Evolutionary conservation across 2,888 invertebrate genomes (phyloP), one percentile per base, ranked within the genome.

Genomic region (Branchellion lobata): DNA sequence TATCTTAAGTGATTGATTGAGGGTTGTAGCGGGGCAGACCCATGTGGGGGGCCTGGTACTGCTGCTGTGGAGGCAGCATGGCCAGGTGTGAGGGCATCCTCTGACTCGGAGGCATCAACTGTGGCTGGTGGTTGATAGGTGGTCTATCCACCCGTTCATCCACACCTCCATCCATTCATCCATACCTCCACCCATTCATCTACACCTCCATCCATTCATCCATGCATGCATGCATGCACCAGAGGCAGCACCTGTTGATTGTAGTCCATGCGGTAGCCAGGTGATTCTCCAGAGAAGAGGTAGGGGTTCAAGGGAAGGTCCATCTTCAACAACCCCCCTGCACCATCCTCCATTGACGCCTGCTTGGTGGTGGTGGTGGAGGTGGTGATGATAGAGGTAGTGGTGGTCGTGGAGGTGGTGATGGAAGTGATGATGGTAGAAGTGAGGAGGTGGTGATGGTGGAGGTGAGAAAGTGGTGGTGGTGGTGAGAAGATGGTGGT

Each of bases 31-130:
- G n/a, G n/a, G n/a, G n/a, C 40, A 27, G 36, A 78, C 68, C 51
- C 27, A 78, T 83, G 86, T 84, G 83, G 86, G 92, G 91, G 79
- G 61, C 3, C 61, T 91, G 88, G 85, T 92, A 93, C 85, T 94
- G 93, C 82, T 93, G 91, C 85, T 92, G 91, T 87, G 91, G 86
- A 40, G 91, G 86, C 61, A 86, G 79, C 18, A 85, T 85, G 81
- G 85, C 87, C 88, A 87, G 93, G 89, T 87, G 93, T 89, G 88
- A 91, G 0, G 86, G 85, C 0, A 86, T 81, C n/a, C 86, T 84
- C 33, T 86, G 85, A 61, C 86, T 85, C 0, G 85, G 86, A 47
- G 40, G 72, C 24, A 79, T 73, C 75, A 79, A 79, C 24, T 74
- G 80, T 33, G 77, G 80, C 40, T 74, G 80, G n/a, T 34, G 34